Evolutionary conservation across 2,113 vertebrate genomes (phyloP).

Genomic region (Phylloscopus whistleri): DNA sequence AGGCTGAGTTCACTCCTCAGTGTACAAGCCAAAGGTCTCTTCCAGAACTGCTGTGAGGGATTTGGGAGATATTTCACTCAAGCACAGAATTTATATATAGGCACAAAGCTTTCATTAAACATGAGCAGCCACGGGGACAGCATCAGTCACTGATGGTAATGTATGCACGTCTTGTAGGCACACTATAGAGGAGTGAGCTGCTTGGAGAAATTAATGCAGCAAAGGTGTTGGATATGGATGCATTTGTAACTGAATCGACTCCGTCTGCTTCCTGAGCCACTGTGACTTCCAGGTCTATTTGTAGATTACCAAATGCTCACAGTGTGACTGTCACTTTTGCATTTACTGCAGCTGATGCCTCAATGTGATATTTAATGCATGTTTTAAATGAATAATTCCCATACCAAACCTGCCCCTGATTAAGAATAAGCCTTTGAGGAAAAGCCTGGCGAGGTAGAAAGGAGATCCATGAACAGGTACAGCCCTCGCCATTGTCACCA

Average conservation of each 20-base stretch:
- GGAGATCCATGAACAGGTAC: background rate
- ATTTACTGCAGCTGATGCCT: constrained; percentile 27
- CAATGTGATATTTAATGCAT: background rate
- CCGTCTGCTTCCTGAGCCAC: background rate
- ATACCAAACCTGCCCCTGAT: background rate
- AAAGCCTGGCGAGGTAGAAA: background rate
- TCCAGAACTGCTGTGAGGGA: constrained; percentile 29
- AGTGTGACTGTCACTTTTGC: constrained; percentile 7
- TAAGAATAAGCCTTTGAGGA: background rate
- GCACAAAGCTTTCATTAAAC: constrained; percentile 55
- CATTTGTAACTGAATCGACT: constrained; percentile 4
- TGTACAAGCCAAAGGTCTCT: constrained; percentile 45
- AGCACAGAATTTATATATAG: constrained; percentile 37
- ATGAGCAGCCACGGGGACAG: constrained; percentile 4
- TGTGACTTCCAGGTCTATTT: constrained; percentile 32
- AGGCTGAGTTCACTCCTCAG: constrained; percentile 31
- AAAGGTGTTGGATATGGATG: background rate
- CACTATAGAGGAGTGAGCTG: background rate
- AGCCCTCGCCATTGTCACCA: background rate
- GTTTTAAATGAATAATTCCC: background rate
- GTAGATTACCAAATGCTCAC: background rate
- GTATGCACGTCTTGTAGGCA: constrained; percentile 15
- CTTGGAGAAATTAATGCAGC: background rate
- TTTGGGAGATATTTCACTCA: constrained; percentile 17
- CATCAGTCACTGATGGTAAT: background rate